These are phyloP conservation scores for Augochlorella aurata DNA, from an alignment of 2,888 invertebrate genomes.

Conservation along the genomic window DNA sequence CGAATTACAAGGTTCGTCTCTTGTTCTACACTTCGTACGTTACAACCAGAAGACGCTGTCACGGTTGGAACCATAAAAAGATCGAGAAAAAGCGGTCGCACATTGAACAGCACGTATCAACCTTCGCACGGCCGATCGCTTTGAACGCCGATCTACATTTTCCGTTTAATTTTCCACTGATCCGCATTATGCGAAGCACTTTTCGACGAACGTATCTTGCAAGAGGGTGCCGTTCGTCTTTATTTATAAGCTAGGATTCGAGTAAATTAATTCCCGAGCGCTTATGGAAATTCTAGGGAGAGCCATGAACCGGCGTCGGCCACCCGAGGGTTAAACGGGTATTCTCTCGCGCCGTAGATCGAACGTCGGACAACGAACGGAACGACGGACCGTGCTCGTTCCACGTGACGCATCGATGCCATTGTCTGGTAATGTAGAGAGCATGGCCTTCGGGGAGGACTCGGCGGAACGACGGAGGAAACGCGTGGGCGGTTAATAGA, in stretches of 20 bases:
- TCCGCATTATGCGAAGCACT: too few species aligned
- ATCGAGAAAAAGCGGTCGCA: background rate
- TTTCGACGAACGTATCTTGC: background rate
- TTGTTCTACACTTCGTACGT: conserved; percentile 4
- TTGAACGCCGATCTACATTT: background rate
- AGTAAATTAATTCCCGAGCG: background rate
- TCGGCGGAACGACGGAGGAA: background rate
- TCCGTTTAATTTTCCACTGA: too few species aligned
- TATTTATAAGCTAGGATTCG: background rate
- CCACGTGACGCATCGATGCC: background rate
- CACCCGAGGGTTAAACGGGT: conserved; percentile 4
- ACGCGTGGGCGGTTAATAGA: background rate
- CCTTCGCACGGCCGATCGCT: background rate
- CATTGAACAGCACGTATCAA: background rate
- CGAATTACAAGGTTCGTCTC: background rate
- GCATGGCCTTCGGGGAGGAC: conserved; percentile 4
- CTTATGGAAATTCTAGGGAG: background rate
- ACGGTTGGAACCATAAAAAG: background rate
- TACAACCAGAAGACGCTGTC: background rate
- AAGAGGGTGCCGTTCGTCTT: background rate
- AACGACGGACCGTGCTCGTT: background rate
- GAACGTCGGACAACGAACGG: conserved; percentile 1
- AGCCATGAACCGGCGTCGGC: background rate
- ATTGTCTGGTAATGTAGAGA: background rate
- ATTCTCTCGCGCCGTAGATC: background rate